These are phyloP conservation scores for Ptychoptera albimana DNA, from an alignment of 2,888 invertebrate genomes.

Conservation along the genomic window DNA sequence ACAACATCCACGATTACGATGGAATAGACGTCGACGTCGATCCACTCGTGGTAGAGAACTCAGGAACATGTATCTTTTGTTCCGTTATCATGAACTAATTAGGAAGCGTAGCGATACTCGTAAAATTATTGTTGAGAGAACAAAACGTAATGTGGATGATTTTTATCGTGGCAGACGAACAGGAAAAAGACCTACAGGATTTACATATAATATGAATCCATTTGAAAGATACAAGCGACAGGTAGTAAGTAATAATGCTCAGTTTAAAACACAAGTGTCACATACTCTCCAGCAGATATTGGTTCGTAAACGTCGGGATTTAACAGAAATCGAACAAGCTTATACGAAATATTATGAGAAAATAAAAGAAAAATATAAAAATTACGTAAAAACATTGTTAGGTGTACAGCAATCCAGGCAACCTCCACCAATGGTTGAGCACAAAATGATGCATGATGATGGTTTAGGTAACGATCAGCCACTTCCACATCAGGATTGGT, in stretches of 20 bases:
- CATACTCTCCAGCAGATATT: not conserved
- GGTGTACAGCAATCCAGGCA: conserved; percentile 11
- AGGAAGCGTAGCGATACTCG: not conserved
- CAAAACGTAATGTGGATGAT: not conserved
- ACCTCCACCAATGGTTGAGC: too few relatives aligned
- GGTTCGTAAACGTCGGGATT: conserved; percentile 12
- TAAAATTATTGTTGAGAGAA: not conserved
- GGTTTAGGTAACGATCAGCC: too few relatives aligned
- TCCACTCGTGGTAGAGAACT: conserved; percentile 26
- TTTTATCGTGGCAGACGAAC: conserved; percentile 1
- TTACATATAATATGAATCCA: not conserved
- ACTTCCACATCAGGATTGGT: conserved; percentile 10
- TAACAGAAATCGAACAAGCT: conserved; percentile 20
- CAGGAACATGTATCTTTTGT: not conserved
- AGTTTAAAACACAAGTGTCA: not conserved
- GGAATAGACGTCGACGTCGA: conserved; percentile 49
- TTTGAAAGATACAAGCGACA: conserved; percentile 6
- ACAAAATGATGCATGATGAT: too few relatives aligned
- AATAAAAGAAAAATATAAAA: conserved; percentile 24
- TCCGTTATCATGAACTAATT: not conserved
- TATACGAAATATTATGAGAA: conserved; percentile 25
- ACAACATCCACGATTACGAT: conserved; percentile 72
- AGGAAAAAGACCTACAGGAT: not conserved
- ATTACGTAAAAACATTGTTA: conserved; percentile 23
- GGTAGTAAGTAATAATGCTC: not conserved